Evolutionary conservation across 1,140 invertebrate species (phyloP).

Genomic region (Heliconius melpomene): DNA sequence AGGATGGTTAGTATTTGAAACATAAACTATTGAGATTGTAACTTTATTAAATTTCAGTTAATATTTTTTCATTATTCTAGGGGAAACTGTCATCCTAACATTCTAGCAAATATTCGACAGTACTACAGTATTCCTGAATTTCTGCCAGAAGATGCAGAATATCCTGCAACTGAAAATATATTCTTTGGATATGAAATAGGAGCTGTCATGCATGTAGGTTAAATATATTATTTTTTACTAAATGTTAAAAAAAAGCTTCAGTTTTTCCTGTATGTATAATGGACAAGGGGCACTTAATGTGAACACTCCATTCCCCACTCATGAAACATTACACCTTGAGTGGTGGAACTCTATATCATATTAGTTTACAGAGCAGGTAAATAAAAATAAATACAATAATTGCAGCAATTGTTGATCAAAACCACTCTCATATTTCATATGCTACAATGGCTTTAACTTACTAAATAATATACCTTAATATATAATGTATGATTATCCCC

Average conservation of each 20-base stretch:
- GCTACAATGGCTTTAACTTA: too few species aligned
- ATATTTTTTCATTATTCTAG: constrained; percentile 63
- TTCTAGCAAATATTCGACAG: constrained; percentile 87
- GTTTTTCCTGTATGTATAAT: too few species aligned
- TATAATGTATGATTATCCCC: constrained; percentile 5
- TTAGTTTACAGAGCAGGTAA: too few species aligned
- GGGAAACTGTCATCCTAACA: constrained; percentile 93
- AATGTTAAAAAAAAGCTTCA: too few species aligned
- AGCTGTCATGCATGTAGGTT: constrained; percentile 94
- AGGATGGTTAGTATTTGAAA: constrained; percentile 88
- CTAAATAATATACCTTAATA: constrained; percentile 37
- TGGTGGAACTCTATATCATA: too few species aligned
- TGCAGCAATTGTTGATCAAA: too few species aligned
- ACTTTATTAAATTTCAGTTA: not conserved
- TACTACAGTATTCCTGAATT: constrained; percentile 93
- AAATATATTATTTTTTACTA: not conserved
- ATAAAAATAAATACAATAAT: too few species aligned
- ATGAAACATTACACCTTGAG: too few species aligned
- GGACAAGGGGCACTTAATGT: too few species aligned
- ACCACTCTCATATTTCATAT: too few species aligned
- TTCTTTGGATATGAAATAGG: constrained; percentile 96
- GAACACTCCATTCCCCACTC: too few species aligned
- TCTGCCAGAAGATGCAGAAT: constrained; percentile 93
- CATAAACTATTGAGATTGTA: not conserved
- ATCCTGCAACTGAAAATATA: constrained; percentile 94